Percentiles rank a stretch among this genome's conserved stretches.
These are phyloP conservation scores for Micropoecilia bifurca DNA, from an alignment of 2,797 vertebrate genomes.

Conservation along the genomic window DNA sequence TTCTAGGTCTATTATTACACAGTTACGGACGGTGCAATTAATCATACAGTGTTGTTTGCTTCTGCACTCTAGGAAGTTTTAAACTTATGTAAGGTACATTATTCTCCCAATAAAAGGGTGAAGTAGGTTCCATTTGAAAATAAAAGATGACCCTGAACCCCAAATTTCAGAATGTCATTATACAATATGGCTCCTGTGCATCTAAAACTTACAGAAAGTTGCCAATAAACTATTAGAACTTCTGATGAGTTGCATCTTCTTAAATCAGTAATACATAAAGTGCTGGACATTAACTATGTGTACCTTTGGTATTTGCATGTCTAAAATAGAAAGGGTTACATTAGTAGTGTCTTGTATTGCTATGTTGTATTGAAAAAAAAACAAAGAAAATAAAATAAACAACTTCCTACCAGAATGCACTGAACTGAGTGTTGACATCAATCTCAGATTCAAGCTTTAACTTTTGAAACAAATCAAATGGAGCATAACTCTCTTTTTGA, in stretches of 20 bases:
- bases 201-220: background rate
- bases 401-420: background rate
- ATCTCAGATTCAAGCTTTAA: background rate
- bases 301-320: background rate
- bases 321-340: background rate
- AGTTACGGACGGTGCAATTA: background rate
- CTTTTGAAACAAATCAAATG: background rate
- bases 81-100: background rate
- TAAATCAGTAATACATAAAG: background rate
- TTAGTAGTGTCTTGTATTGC: background rate
- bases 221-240: background rate
- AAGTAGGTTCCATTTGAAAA: background rate
- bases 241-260: background rate
- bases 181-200: background rate
- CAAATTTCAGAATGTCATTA: background rate
- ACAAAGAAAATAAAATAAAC: no score
- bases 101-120: background rate
- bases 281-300: background rate
- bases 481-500: background rate
- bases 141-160: background rate
- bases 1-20: background rate
- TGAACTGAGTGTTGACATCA: background rate
- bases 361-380: background rate
- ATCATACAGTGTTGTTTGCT: background rate
- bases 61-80: background rate